A percentile compares a stretch with the other conserved stretches of the same genome.
These are phyloP conservation scores for Danio albolineatus DNA, from an alignment of 2,797 vertebrate genomes.

Conservation along the genomic window DNA sequence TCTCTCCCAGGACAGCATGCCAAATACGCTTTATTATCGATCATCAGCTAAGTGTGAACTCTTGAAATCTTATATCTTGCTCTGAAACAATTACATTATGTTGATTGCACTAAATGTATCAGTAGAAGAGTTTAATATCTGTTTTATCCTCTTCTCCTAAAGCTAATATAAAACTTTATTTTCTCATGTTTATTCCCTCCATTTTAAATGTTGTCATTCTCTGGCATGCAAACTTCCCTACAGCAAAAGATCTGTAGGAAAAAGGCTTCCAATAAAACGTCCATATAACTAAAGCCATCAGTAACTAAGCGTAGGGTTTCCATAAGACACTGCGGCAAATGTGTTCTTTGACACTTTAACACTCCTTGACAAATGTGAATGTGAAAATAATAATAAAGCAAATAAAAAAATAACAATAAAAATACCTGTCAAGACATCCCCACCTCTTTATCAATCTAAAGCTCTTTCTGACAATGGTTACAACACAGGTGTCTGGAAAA, in stretches of 20 bases:
- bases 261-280: slow-evolving; percentile 31
- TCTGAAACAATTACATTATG: neutral
- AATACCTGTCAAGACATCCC: slow-evolving; percentile 36
- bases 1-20: too few species aligned
- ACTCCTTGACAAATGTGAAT: slow-evolving; percentile 60
- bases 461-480: slow-evolving; percentile 39
- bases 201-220: neutral
- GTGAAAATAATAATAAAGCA: slow-evolving; percentile 53
- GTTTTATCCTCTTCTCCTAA: neutral
- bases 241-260: slow-evolving; percentile 4
- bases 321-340: slow-evolving; percentile 54
- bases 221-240: neutral
- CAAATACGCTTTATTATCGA: too few species aligned
- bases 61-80: neutral
- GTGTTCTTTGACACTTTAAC: slow-evolving; percentile 33
- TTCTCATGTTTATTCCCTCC: slow-evolving; percentile 20
- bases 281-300: slow-evolving; percentile 1
- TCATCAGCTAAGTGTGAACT: too few species aligned
- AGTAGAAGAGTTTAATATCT: neutral
- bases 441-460: slow-evolving; percentile 48
- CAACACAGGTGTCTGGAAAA: slow-evolving; percentile 45
- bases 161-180: neutral
- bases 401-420: slow-evolving; percentile 34
- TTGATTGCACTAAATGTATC: neutral
- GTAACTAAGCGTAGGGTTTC: slow-evolving; percentile 25